Percentiles rank a stretch among this genome's conserved stretches.
phyloP scores from a whole-genome alignment of 1,140 invertebrate species.

The Frieseomelitta varia region DNA sequence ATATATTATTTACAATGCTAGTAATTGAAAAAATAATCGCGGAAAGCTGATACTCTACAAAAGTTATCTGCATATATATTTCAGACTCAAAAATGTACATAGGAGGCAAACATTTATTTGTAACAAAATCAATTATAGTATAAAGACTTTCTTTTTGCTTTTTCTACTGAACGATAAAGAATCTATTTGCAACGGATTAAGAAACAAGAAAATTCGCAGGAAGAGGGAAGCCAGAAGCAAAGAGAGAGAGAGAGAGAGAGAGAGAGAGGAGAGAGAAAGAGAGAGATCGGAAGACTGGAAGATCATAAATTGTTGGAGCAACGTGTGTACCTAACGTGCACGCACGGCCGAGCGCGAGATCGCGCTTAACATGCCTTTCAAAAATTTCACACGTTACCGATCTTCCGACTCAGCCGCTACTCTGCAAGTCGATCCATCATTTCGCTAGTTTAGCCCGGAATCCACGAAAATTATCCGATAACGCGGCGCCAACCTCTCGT shows the following conservation, averaged over 20 bases:
- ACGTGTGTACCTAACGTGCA: slow-evolving; percentile 59
- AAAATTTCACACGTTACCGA: slow-evolving; percentile 70
- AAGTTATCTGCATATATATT: too few species aligned
- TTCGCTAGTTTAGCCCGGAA: slow-evolving; percentile 61
- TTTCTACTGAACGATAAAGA: too few species aligned
- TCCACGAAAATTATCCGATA: slow-evolving; percentile 65
- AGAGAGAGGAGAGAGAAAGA: slow-evolving; percentile 4
- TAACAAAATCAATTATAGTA: too few species aligned
- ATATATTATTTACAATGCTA: too few species aligned
- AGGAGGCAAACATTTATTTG: too few species aligned
- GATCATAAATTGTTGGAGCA: slow-evolving; percentile 74
- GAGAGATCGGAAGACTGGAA: slow-evolving; percentile 6
- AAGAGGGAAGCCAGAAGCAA: neutral
- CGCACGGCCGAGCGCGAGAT: slow-evolving; percentile 61
- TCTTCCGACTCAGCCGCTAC: slow-evolving; percentile 40
- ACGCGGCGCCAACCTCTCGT: slow-evolving; percentile 55
- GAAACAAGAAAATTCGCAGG: neutral
- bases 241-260: slow-evolving; percentile 31
- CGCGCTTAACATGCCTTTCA: slow-evolving; percentile 67
- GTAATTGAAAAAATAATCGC: too few species aligned
- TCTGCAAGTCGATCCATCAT: slow-evolving; percentile 63
- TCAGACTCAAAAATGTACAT: too few species aligned
- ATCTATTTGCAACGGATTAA: too few species aligned
- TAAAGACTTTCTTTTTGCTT: too few species aligned
- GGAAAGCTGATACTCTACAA: too few species aligned